Conservation (phyloP, 2,888 invertebrate species). For the Caenorhabditis panamensis region DNA sequence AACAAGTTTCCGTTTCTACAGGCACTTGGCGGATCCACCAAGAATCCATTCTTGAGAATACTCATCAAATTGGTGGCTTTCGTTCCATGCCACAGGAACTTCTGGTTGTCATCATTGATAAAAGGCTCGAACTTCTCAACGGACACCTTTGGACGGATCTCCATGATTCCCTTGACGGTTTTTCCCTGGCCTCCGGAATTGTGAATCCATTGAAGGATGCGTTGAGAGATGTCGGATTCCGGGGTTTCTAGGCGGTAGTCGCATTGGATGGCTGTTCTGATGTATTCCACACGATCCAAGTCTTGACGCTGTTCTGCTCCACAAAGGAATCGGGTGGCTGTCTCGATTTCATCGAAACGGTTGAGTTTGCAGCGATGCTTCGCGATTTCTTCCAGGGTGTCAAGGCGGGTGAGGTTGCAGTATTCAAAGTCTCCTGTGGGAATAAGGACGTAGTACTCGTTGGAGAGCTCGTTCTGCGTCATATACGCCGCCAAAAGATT, state of each 20-base stretch:
- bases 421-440: slow-evolving; percentile 82
- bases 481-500: slow-evolving; percentile 42
- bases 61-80: slow-evolving; percentile 83
- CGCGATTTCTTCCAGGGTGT: slow-evolving; percentile 35
- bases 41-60: slow-evolving; percentile 83
- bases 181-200: slow-evolving; percentile 72
- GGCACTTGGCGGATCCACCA: slow-evolving; percentile 83
- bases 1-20: slow-evolving; percentile 82
- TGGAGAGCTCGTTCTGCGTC: slow-evolving; percentile 81
- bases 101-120: slow-evolving; percentile 55
- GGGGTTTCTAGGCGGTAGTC: slow-evolving; percentile 81
- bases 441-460: slow-evolving; percentile 83
- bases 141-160: slow-evolving; percentile 45
- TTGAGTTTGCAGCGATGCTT: slow-evolving; percentile 51
- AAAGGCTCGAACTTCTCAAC: slow-evolving; percentile 41
- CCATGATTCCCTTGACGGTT: slow-evolving; percentile 43
- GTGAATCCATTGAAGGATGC: slow-evolving; percentile 83
- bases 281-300: slow-evolving; percentile 57
- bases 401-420: slow-evolving; percentile 56
- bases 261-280: slow-evolving; percentile 73
- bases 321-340: slow-evolving; percentile 58
- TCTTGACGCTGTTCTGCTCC: slow-evolving; percentile 50
- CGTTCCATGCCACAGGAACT: slow-evolving; percentile 84
- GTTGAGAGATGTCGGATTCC: slow-evolving; percentile 82
- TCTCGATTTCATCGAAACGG: slow-evolving; percentile 61